These are phyloP conservation scores for Drosophila orosa DNA, from an alignment of 1,140 invertebrate species.

Conservation along the genomic window DNA sequence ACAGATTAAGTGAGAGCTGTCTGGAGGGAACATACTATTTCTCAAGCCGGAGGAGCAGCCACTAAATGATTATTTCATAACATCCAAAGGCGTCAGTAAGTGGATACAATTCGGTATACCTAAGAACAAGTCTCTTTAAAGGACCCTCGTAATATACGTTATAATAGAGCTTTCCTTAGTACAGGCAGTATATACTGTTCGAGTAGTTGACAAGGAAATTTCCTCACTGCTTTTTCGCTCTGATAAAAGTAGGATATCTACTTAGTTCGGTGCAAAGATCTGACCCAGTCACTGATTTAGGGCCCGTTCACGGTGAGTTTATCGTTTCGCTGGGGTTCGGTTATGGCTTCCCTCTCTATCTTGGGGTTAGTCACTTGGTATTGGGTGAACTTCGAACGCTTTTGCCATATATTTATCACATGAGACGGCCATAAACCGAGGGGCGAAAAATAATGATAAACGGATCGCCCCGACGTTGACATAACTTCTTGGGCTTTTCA, in stretches of 20 bases:
- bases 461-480: constrained; percentile 5
- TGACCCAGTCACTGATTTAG: constrained; percentile 9
- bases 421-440: constrained; percentile 47
- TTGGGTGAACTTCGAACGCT: constrained; percentile 45
- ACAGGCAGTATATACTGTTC: too few relatives aligned
- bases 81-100: too few relatives aligned
- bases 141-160: too few relatives aligned
- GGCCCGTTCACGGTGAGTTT: constrained; percentile 3
- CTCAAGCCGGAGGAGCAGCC: background rate
- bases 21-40: background rate
- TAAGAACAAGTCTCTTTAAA: too few relatives aligned
- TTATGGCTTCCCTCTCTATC: constrained; percentile 16
- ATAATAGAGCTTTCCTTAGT: background rate
- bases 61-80: too few relatives aligned
- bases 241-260: background rate
- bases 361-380: constrained; percentile 34
- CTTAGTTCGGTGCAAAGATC: constrained; percentile 21
- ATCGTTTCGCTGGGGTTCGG: constrained; percentile 10
- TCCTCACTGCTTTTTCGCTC: background rate
- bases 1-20: background rate
- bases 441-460: constrained; percentile 42
- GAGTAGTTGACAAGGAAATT: background rate
- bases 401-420: constrained; percentile 56
- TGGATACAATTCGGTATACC: too few relatives aligned
- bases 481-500: constrained; percentile 31